These are phyloP conservation scores for Parambassis ranga DNA, from an alignment of 2,797 vertebrate species.

Conservation along the genomic window DNA sequence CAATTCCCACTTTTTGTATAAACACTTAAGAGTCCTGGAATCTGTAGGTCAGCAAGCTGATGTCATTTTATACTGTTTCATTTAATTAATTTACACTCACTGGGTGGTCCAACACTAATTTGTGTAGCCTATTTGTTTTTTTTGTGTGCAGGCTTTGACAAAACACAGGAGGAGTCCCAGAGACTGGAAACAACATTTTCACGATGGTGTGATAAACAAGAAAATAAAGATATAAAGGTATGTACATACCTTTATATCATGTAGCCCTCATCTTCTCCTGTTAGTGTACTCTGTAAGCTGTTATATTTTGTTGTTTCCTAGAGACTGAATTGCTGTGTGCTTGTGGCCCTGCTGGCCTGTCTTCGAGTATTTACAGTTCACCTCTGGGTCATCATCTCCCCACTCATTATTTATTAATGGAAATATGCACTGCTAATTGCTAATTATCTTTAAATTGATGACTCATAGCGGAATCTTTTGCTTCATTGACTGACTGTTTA, in stretches of 20 bases:
- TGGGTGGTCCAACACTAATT: constrained; percentile 9
- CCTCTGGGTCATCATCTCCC: constrained; percentile 36
- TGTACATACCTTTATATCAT: too few relatives aligned
- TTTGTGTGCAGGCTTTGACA: too few relatives aligned
- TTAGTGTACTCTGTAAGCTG: not conserved
- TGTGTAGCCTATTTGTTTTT: not conserved
- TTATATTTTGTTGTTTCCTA: constrained; percentile 8
- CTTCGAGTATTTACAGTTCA: constrained; percentile 51
- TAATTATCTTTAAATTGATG: constrained; percentile 70
- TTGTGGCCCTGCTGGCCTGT: constrained; percentile 3
- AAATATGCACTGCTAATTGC: constrained; percentile 62
- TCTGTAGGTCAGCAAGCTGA: not conserved
- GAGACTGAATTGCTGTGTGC: not conserved
- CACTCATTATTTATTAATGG: constrained; percentile 59
- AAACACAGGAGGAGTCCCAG: too few relatives aligned
- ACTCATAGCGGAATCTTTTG: constrained; percentile 51
- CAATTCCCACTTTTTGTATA: not conserved
- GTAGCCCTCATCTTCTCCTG: not conserved
- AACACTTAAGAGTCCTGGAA: not conserved
- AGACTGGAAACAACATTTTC: too few relatives aligned
- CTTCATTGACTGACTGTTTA: constrained; percentile 66
- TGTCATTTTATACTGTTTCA: not conserved
- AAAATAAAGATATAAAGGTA: not conserved
- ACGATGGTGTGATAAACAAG: not conserved
- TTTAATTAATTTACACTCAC: constrained; percentile 17